Base-by-base conservation (phyloP, 2,888 invertebrate species). In the Drosophila testacea region DNA sequence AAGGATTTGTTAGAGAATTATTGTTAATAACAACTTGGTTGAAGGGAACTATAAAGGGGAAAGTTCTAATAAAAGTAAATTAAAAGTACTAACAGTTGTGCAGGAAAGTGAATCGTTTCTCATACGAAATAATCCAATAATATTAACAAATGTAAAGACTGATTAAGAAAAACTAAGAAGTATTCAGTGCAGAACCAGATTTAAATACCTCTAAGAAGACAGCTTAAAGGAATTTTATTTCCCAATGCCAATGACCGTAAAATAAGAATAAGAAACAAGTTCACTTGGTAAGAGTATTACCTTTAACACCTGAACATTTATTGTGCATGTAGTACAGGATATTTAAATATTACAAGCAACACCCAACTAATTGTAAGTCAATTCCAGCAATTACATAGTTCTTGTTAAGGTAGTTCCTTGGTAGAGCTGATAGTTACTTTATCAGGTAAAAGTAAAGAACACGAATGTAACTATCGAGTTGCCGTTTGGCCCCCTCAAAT, bases 401-500 rank as follows among this genome's bases (percentile, higher is more conserved):
- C 32, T 46, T 55, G 44, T 22, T 50, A 13, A 47, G 44, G 10
- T 54, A 68, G 50, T 41, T 69, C 55, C 48, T 42, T 51, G 41
- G 7, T 16, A 4, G n/a, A 41, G 30, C 13, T 50, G 30, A 46
- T 41, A 52, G 69, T 34, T 67, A 22, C 59, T 57, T 63, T 59
- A 68, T 57, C 56, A 28, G n/a, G 27, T 22, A 6, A 9, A 36
- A 11, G 34, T 10, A 51, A 42, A 59, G 48, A 47, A 41, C 54
- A 59, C 44, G 68, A 47, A 48, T 65, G 73, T 72, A 67, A 76
- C 47, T 63, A 67, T 63, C 39, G 55, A 59, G 73, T 47, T 73
- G 47, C 41, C 59, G 54, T 73, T 67, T 51, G 70, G 55, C 52
- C 55, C 83, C 44, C 69, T 64, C 47, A 77, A 86, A 83, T 83